phyloP scores from a whole-genome alignment of 2,888 invertebrate species.

The Ochropacha duplaris region DNA sequence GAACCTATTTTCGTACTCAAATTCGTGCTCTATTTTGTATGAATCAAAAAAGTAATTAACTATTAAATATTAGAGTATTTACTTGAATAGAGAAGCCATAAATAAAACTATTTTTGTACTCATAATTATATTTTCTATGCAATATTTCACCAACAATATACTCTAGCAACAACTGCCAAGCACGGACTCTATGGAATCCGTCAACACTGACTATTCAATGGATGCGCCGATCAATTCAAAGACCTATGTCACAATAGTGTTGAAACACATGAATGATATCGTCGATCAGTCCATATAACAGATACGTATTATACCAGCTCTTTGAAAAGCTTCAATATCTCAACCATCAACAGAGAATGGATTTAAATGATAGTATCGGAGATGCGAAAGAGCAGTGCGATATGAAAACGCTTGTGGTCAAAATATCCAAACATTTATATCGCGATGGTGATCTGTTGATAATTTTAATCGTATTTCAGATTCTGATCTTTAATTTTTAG shows the following conservation, averaged over 20 bases:
- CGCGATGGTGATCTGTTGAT: slow-evolving; percentile 28
- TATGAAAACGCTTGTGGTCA: slow-evolving; percentile 53
- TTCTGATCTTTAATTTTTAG: slow-evolving; percentile 16
- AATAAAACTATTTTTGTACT: too few species aligned
- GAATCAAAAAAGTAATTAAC: neutral
- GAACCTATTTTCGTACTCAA: too few species aligned
- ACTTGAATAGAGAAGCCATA: too few species aligned
- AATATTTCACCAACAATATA: slow-evolving; percentile 29
- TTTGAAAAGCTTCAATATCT: slow-evolving; percentile 45
- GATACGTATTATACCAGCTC: slow-evolving; percentile 12
- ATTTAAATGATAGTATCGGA: slow-evolving; percentile 49
- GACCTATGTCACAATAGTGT: slow-evolving; percentile 54
- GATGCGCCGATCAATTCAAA: slow-evolving; percentile 43
- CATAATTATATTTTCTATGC: too few species aligned
- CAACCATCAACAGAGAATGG: slow-evolving; percentile 30
- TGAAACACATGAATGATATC: slow-evolving; percentile 67
- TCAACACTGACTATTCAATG: slow-evolving; percentile 49
- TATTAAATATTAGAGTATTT: too few species aligned
- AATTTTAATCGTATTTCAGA: slow-evolving; percentile 34
- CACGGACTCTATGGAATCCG: slow-evolving; percentile 34
- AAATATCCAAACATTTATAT: slow-evolving; percentile 52
- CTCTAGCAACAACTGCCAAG: too few species aligned
- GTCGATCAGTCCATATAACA: slow-evolving; percentile 38
- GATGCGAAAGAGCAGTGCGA: slow-evolving; percentile 31
- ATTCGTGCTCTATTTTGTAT: neutral